Base-by-base conservation (phyloP, 2,797 vertebrate species). In the Hirundo rustica region DNA sequence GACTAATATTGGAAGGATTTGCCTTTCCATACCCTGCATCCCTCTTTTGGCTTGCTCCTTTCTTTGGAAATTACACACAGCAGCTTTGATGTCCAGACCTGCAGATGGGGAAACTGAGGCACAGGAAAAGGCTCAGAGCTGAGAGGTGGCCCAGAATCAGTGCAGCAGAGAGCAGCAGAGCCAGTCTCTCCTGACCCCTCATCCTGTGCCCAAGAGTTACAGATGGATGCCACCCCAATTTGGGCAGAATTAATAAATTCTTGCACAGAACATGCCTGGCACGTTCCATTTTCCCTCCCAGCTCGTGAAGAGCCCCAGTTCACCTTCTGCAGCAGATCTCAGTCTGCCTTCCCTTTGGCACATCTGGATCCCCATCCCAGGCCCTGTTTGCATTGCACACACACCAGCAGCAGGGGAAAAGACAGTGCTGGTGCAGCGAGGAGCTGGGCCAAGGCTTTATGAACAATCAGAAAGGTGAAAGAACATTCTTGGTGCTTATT, bases 401-500 rank as follows among this genome's bases (percentile, higher is more conserved):
- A 82, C 84, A 58, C 42, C 72, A 29, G 30, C 34, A 62, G 10
- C 1, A 1, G 70, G 34, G 32, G 22, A 5, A 55, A 90, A 95
- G 84, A 40, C 65, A 77, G 91, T 53, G 58, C 72, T 79, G 93
- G 93, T 91, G 91, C 87, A 27, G 40, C 3, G 51, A 92, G 94
- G 66, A 51, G 42, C 38, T 8, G 13, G 47, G 94, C 85, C 95
- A 89, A 96, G 83, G 73, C 74, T 96, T 96, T 91, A 92, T 91
- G 96, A 95, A 82, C 78, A 93, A 83, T 95, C 95, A 80, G 94
- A 97, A 95, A 95, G 58, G 60, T 86, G 86, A 94, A 95, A 81
- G 91, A 93, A 93, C 25, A 19, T 76, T 82, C 83, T 85, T 53
- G 71, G 30, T 40, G 75, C 88, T 83, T 90, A 66, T 97, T 96